Evolutionary conservation across 2,797 vertebrate species (phyloP), one percentile per base, ranked within the genome.

Genomic region (Gymnoscopelus braueri): DNA sequence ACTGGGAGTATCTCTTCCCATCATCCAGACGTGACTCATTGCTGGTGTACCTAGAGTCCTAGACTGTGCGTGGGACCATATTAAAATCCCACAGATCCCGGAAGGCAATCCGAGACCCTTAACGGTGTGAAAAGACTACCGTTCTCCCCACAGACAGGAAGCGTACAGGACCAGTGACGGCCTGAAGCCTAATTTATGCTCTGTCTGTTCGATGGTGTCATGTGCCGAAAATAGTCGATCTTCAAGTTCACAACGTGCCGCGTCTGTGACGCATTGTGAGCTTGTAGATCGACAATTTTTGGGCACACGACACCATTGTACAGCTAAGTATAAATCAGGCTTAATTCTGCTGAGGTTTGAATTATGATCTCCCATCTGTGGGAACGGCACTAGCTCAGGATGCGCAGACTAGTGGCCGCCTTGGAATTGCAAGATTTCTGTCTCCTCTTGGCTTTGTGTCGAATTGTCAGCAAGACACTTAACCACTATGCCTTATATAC

Each of bases 31-130:
- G 19, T 57, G 69, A 78, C 23, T 69, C 62, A 52, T 1, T 60
- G 50, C 50, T 51, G 50, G 50, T 51, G 12, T 51, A 6, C n/a
- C 4, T 13, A 15, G 48, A 63, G 57, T 24, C 24, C 55, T n/a
- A 57, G 32, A 64, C 35, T 32, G 6, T 39, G 48, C 32, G 10
- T 79, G 59, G 65, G 74, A 77, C 74, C 61, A 23, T 51, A 23
- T 53, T 14, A 49, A 32, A 63, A 65, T 71, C 60, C 69, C 77
- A 44, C 13, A 53, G 56, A 47, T 23, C 61, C 39, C 12, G 29
- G 74, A 63, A 14, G 56, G 51, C 65, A 77, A 75, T 72, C 71
- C 65, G 12, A 72, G 59, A 51, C 61, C 50, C 58, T 67, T 57
- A 23, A 52, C n/a, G 0, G 1, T 70, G 35, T 14, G 54, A 6